Conservation (phyloP, 2,113 vertebrate genomes). For the Cisticola juncidis region DNA sequence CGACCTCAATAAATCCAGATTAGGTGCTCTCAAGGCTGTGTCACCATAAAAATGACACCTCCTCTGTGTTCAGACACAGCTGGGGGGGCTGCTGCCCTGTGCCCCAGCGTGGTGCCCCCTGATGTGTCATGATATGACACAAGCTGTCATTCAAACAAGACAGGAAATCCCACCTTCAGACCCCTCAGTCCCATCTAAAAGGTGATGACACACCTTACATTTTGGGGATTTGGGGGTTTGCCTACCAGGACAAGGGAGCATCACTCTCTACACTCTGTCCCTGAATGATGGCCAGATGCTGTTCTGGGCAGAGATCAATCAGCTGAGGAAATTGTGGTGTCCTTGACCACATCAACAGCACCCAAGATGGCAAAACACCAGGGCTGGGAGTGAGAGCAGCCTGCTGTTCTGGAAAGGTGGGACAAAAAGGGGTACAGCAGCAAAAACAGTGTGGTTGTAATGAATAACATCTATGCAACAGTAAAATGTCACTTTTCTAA, state of each 20-base stretch:
- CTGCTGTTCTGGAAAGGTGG: neutral
- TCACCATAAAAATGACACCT: neutral
- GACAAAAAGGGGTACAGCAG: neutral
- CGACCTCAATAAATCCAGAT: slow-evolving; percentile 54
- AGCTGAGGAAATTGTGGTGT: rapidly evolving
- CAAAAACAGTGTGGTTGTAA: neutral
- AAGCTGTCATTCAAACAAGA: neutral
- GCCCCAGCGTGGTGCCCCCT: neutral
- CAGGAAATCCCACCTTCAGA: neutral
- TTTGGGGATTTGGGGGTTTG: neutral
- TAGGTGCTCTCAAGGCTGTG: slow-evolving; percentile 7
- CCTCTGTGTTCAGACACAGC: neutral
- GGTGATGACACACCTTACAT: rapidly evolving
- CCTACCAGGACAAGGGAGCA: neutral
- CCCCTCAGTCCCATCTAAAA: neutral
- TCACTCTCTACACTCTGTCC: neutral
- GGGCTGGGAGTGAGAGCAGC: neutral
- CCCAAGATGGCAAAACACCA: neutral
- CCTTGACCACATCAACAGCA: neutral
- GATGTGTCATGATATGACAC: neutral
- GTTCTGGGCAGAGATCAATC: neutral
- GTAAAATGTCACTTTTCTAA: neutral
- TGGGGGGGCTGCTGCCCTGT: neutral
- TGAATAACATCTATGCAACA: too few species aligned
- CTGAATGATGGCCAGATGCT: neutral